Conservation (phyloP, 1,140 invertebrate genomes). For the Stratiolaelaps scimitus region DNA sequence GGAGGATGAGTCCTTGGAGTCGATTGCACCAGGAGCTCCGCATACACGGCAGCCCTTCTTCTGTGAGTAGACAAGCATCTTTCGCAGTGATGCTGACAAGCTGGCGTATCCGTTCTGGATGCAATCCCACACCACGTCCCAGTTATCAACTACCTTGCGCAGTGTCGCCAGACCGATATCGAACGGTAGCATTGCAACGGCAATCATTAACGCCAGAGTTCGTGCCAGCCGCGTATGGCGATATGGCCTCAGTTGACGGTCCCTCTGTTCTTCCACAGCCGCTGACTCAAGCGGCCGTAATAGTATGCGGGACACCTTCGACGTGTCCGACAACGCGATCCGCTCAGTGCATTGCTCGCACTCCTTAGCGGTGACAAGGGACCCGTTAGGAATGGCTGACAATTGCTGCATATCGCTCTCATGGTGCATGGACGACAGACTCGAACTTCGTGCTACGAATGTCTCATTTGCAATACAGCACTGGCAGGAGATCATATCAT, state of each 20-base stretch:
- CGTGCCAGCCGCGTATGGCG: neutral
- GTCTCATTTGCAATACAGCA: too few species aligned
- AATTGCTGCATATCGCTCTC: neutral
- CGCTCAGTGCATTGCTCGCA: neutral
- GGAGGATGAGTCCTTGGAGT: too few species aligned
- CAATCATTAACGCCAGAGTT: neutral
- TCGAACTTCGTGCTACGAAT: too few species aligned
- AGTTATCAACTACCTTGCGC: neutral
- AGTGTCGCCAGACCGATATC: neutral
- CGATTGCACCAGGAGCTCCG: too few species aligned
- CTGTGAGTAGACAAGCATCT: too few species aligned
- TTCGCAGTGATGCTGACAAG: too few species aligned
- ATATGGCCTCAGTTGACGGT: conserved; percentile 2
- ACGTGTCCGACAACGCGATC: neutral
- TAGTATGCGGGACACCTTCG: conserved; percentile 1
- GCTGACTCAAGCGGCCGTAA: neutral
- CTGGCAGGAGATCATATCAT: conserved; percentile 40
- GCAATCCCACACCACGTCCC: neutral
- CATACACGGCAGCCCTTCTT: too few species aligned
- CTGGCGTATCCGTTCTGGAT: too few species aligned
- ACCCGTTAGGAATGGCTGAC: neutral
- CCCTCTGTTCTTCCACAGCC: neutral
- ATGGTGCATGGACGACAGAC: too few species aligned
- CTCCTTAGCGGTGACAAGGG: neutral
- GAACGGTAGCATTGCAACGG: neutral